Evolutionary conservation across 2,797 vertebrate genomes (phyloP), one percentile per base, ranked within the genome.

Genomic region (Cephalopachus bancanus): DNA sequence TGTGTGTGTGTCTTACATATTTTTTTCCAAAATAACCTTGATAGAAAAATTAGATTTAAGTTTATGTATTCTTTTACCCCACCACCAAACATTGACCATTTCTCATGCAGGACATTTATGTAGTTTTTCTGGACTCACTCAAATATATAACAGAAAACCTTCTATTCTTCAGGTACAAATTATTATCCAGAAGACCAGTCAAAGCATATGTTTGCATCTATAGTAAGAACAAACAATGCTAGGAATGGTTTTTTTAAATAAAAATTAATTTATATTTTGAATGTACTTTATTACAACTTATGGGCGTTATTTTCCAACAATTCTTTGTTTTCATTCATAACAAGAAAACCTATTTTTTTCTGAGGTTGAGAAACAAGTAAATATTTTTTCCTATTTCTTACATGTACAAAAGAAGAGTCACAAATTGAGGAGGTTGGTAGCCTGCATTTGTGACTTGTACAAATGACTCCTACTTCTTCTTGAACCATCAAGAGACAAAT

Each of bases 201-300:
- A 83, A 92, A 95, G 76, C 22, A 59, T 85, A 81, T 83, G n/a
- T 53, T 93, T 95, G 69, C 33, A 65, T 95, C 72, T 60, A 55
- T 79, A 59, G 30, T 94, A 91, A 94, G 88, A 88, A 92, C 16
- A 80, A 91, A 81, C 30, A 59, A n/a, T 88, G 14, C 30, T 81
- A 80, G 97, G n/a, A 91, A 78, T 93, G 72, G 83, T 14, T 60
- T 91, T 16, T 64, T 80, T 91, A 89, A 44, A 88, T 83, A n/a
- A 37, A 53, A 93, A 94, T 96, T 88, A 65, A 91, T 93, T 93
- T 96, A 86, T 64, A 74, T 94, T 97, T 60, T 65, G 24, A 90
- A 67, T 89, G 10, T 78, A 76, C 17, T 84, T 95, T 80, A 49
- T 89, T 94, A 92, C 55, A 92, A 89, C 60, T 64, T 65, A 28